Evolutionary conservation across 1,140 invertebrate species (phyloP).

Genomic region (Drosophila equinoxialis): DNA sequence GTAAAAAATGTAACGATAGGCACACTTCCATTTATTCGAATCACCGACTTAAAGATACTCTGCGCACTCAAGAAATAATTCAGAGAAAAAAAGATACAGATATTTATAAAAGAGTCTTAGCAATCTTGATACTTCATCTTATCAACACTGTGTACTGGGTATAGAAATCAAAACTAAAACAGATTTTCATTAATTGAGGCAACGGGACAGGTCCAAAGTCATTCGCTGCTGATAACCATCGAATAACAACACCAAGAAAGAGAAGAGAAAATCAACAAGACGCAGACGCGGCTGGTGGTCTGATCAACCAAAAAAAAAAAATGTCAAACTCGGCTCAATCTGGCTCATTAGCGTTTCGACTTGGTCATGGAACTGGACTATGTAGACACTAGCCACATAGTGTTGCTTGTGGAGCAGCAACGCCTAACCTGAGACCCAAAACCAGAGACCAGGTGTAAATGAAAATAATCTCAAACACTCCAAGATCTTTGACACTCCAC

Average conservation of each 20-base stretch:
- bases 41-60: not conserved
- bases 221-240: slow-evolving; percentile 59
- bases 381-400: slow-evolving; percentile 24
- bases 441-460: slow-evolving; percentile 66
- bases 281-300: slow-evolving; percentile 65
- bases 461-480: slow-evolving; percentile 73
- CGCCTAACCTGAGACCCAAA: slow-evolving; percentile 20
- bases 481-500: slow-evolving; percentile 39
- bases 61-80: too few relatives aligned
- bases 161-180: not conserved
- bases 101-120: not conserved
- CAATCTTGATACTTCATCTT: not conserved
- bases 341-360: slow-evolving; percentile 66
- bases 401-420: not conserved
- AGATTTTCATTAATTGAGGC: slow-evolving; percentile 73
- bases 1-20: slow-evolving; percentile 4
- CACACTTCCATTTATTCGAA: not conserved
- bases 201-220: slow-evolving; percentile 46
- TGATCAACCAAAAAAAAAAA: slow-evolving; percentile 25
- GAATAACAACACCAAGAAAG: slow-evolving; percentile 39
- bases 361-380: slow-evolving; percentile 41
- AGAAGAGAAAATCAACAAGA: slow-evolving; percentile 49
- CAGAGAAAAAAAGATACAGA: too few relatives aligned
- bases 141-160: not conserved
- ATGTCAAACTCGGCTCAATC: slow-evolving; percentile 62